Evolutionary conservation across 2,113 vertebrate species (phyloP), one percentile per base, ranked within the genome.

Genomic region (Pluvialis apricaria): DNA sequence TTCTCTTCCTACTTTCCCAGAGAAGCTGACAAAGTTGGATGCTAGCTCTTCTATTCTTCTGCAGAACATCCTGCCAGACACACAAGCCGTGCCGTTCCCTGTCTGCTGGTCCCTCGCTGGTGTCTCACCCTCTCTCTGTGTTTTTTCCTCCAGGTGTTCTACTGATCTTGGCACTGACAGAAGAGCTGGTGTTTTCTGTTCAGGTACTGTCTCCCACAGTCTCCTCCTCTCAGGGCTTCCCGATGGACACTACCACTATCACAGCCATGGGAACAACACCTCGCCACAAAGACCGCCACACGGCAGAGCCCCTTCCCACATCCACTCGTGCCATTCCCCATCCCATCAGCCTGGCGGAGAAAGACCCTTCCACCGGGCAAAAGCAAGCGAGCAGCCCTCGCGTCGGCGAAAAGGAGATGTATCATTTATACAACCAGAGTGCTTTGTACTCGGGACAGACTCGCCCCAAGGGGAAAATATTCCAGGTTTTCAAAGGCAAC

Each of bases 81-180:
- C 2, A 0, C 16, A 34, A 79, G 68, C 21, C 1, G 0, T n/a
- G 54, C 17, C 2, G 0, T 90, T 69, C 54, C 32, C 7, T 15
- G 40, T 38, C 55, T 0, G 0, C 54, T 5, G 1, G 17, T 81
- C 19, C 26, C 15, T 89, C 42, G 6, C 51, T 31, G n/a, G 24
- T 24, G 29, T 69, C 73, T 94, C 45, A 93, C 38, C 26, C 51
- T 93, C 72, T 95, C 82, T 93, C n/a, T 94, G 13, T 94, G 42
- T 65, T 92, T 83, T 88, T 58, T 8, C 49, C 64, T 84, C 87
- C 83, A 99, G 99, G 99, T 98, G 98, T 99, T 98, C 98, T 99
- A 98, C 98, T 99, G 97, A 98, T 99, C 98, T 98, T 99, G 98
- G 98, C 98, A 96, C 98, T 99, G 98, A 98, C 98, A 86, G 98